These are phyloP conservation scores for Amorpha juglandis DNA, from an alignment of 2,888 invertebrate genomes.

Conservation along the genomic window DNA sequence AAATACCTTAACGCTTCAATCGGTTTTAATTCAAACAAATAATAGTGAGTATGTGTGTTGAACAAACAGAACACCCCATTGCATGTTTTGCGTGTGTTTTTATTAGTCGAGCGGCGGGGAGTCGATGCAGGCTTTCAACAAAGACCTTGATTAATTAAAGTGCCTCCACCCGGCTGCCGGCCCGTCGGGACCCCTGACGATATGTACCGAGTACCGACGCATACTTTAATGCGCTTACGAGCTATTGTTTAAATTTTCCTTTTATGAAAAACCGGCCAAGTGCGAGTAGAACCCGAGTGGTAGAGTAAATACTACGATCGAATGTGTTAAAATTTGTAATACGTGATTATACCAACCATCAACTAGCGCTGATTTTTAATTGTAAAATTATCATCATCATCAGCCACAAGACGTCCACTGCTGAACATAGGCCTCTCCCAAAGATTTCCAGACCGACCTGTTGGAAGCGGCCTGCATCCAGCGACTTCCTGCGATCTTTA, in stretches of 20 bases:
- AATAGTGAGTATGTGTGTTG: slow-evolving; percentile 59
- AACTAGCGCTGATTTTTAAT: no score
- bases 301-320: not conserved
- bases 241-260: slow-evolving; percentile 22
- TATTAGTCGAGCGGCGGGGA: slow-evolving; percentile 69
- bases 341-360: no score
- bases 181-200: slow-evolving; percentile 58
- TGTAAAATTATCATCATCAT: no score
- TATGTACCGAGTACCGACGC: slow-evolving; percentile 20
- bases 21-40: slow-evolving; percentile 71
- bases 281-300: not conserved
- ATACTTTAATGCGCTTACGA: slow-evolving; percentile 25
- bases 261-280: slow-evolving; percentile 25
- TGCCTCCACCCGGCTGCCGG: slow-evolving; percentile 70
- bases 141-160: slow-evolving; percentile 82
- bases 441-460: no score
- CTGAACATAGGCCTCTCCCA: no score
- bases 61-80: slow-evolving; percentile 68
- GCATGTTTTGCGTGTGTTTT: slow-evolving; percentile 68
- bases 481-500: no score
- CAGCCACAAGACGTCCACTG: no score
- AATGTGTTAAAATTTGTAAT: no score
- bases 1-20: slow-evolving; percentile 61
- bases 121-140: slow-evolving; percentile 62
- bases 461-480: no score